Evolutionary conservation across 2,797 vertebrate species (phyloP).

Genomic region (Sebastes paucispinis): DNA sequence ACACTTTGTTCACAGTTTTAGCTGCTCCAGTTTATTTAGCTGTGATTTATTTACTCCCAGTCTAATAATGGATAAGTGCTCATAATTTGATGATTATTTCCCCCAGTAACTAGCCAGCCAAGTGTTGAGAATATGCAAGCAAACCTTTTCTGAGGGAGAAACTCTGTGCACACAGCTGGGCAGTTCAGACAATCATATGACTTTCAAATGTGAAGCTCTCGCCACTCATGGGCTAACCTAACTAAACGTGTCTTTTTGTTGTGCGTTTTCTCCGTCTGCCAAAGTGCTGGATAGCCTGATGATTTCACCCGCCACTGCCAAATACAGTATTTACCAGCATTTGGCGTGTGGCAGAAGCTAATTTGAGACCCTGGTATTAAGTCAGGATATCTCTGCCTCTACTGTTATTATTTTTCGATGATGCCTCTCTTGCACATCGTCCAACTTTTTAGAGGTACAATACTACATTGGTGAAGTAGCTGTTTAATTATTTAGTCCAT

Average conservation of each 20-base stretch:
- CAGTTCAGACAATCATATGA: neutral
- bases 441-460: neutral
- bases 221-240: no score
- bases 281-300: neutral
- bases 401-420: neutral
- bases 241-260: neutral
- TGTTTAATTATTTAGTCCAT: neutral
- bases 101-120: neutral
- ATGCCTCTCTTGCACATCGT: neutral
- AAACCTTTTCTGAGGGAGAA: neutral
- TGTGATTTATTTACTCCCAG: constrained; percentile 15
- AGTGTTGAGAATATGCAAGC: constrained; percentile 4
- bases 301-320: neutral
- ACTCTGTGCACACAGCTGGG: neutral
- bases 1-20: neutral
- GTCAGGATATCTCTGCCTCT: neutral
- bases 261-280: neutral
- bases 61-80: constrained; percentile 39
- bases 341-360: neutral
- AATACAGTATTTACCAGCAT: neutral
- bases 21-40: neutral
- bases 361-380: neutral
- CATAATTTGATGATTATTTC: constrained; percentile 28
- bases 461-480: no score
- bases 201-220: no score